Conservation (phyloP, 2,113 vertebrate species). For the Puffinus mauretanicus region DNA sequence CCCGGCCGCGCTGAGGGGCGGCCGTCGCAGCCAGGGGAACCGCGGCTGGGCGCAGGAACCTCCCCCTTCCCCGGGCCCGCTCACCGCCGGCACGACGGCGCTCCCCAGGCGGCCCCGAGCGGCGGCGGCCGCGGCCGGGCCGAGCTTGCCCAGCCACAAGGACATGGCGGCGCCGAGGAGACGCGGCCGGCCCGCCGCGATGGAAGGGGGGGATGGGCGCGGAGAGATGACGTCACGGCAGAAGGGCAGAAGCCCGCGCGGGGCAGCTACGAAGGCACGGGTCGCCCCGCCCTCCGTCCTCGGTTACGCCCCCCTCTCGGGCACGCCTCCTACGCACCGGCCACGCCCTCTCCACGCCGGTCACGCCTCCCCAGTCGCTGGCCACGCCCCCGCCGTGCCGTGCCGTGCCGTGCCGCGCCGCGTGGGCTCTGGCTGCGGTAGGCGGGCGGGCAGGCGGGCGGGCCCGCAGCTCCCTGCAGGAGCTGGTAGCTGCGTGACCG, state of each 20-base stretch:
- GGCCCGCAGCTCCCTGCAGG: too few species aligned
- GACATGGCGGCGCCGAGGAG: constrained; percentile 16
- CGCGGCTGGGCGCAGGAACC: too few species aligned
- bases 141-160: background rate
- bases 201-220: background rate
- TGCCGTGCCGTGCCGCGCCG: background rate
- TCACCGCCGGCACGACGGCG: constrained; percentile 28
- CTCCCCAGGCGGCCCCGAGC: background rate
- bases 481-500: too few species aligned
- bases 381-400: too few species aligned
- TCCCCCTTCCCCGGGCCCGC: background rate
- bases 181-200: background rate
- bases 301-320: background rate
- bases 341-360: background rate
- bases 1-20: too few species aligned
- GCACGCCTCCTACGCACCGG: background rate
- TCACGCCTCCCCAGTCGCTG: too few species aligned
- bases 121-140: background rate
- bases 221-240: background rate
- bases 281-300: too few species aligned
- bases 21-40: background rate
- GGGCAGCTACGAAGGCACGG: too few species aligned
- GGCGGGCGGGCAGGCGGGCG: too few species aligned
- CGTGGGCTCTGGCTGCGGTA: too few species aligned
- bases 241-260: too few species aligned